Evolutionary conservation across 2,888 invertebrate genomes (phyloP).

Genomic region (Theretra japonica): DNA sequence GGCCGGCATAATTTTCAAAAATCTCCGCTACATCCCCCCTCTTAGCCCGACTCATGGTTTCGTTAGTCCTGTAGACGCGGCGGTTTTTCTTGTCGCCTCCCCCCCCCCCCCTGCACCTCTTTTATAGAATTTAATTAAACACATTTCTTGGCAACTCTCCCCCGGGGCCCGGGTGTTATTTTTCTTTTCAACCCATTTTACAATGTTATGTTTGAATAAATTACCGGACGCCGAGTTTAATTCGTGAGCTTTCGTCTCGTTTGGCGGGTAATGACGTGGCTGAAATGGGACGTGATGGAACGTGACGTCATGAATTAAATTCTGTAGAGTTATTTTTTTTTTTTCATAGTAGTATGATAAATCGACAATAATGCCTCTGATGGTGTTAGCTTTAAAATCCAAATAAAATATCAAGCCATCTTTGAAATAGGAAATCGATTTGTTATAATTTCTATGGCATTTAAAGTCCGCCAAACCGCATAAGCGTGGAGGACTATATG

Average conservation of each 20-base stretch:
- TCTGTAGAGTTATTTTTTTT: too few relatives aligned
- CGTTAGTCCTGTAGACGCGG: constrained; percentile 47
- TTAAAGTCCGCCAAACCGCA: too few relatives aligned
- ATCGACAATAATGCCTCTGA: too few relatives aligned
- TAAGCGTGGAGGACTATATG: too few relatives aligned
- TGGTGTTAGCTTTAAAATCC: too few relatives aligned
- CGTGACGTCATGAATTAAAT: too few relatives aligned
- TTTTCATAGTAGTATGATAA: too few relatives aligned
- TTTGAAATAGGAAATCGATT: too few relatives aligned
- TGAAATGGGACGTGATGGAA: background rate
- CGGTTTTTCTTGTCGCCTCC: constrained; percentile 47
- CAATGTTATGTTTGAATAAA: constrained; percentile 16
- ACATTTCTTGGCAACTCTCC: constrained; percentile 55
- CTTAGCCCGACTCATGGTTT: constrained; percentile 47
- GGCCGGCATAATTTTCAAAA: background rate
- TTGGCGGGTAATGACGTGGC: background rate
- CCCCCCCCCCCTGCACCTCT: background rate
- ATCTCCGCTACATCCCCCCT: constrained; percentile 39
- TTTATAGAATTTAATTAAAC: constrained; percentile 69
- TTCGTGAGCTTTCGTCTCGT: background rate
- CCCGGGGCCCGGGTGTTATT: constrained; percentile 7
- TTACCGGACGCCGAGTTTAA: background rate
- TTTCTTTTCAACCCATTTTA: constrained; percentile 25
- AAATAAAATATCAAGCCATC: too few relatives aligned
- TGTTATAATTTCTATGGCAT: too few relatives aligned